phyloP scores from a whole-genome alignment of 1,140 invertebrate species.

The Drosophila pectinifera region DNA sequence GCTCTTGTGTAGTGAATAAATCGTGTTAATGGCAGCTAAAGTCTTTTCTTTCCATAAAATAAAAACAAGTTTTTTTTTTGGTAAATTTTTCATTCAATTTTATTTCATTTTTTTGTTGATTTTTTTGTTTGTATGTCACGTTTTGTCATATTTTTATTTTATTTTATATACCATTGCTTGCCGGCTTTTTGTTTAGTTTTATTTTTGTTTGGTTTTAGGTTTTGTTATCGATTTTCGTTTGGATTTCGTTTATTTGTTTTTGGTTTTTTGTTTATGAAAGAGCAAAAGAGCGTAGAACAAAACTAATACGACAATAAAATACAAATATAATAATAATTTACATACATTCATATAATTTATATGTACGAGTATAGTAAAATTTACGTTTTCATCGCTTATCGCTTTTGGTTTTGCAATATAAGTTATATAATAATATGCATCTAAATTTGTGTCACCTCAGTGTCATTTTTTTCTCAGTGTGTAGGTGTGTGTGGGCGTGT shows the following conservation, averaged over 20 bases:
- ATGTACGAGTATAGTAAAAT: slow-evolving; percentile 76
- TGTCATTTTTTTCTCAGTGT: slow-evolving; percentile 17
- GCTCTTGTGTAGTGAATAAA: slow-evolving; percentile 44
- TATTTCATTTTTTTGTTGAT: slow-evolving; percentile 58
- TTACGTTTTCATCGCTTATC: slow-evolving; percentile 46
- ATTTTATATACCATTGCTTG: slow-evolving; percentile 77
- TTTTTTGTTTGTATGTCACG: slow-evolving; percentile 31
- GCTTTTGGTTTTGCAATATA: slow-evolving; percentile 42
- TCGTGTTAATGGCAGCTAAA: slow-evolving; percentile 19
- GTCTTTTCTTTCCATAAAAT: background rate
- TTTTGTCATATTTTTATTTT: slow-evolving; percentile 50
- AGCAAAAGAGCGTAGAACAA: slow-evolving; percentile 84
- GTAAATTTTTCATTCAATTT: slow-evolving; percentile 59
- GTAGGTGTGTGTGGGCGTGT: slow-evolving; percentile 2
- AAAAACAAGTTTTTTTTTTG: slow-evolving; percentile 17
- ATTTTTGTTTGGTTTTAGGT: slow-evolving; percentile 38
- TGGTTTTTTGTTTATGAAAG: slow-evolving; percentile 75
- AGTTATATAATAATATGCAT: slow-evolving; percentile 64
- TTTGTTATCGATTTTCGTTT: slow-evolving; percentile 43
- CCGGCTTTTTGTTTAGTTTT: slow-evolving; percentile 56
- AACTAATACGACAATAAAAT: slow-evolving; percentile 84
- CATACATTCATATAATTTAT: slow-evolving; percentile 73
- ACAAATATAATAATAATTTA: slow-evolving; percentile 82
- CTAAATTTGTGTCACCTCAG: slow-evolving; percentile 44
- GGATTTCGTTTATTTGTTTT: slow-evolving; percentile 42